A percentile compares a stretch with the other conserved stretches of the same genome.
phyloP scores from a whole-genome alignment of 2,113 vertebrate genomes.

The Lathamus discolor region DNA sequence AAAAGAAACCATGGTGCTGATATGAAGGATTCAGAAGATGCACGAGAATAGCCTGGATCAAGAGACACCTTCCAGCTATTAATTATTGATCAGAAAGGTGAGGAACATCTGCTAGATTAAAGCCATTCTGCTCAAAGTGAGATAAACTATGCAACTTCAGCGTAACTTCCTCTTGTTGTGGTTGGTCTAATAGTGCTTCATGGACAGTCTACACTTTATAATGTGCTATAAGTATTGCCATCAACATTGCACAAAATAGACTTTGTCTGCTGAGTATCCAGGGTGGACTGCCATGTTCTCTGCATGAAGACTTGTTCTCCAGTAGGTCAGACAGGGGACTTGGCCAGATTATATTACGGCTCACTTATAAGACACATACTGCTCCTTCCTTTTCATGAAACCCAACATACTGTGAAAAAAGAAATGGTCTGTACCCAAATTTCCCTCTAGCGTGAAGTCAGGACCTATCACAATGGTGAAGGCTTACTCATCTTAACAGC shows the following conservation, averaged over 20 bases:
- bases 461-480: background rate
- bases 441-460: background rate
- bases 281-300: background rate
- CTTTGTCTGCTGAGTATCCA: background rate
- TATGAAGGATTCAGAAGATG: background rate
- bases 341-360: background rate
- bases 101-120: background rate
- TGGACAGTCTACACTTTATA: accelerated
- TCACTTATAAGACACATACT: background rate
- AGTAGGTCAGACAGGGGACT: background rate
- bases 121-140: background rate
- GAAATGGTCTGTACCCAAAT: background rate
- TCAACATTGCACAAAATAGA: accelerated
- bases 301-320: background rate
- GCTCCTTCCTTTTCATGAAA: background rate
- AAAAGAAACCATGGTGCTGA: background rate
- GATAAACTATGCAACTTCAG: background rate
- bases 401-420: background rate
- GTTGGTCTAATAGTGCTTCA: accelerated
- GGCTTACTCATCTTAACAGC: background rate
- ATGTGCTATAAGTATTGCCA: accelerated
- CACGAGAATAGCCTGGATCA: background rate
- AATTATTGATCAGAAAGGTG: background rate
- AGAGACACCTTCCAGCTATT: background rate
- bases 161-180: background rate